These are phyloP conservation scores for Euglossa dilemma DNA, from an alignment of 1,140 invertebrate species.

Conservation along the genomic window DNA sequence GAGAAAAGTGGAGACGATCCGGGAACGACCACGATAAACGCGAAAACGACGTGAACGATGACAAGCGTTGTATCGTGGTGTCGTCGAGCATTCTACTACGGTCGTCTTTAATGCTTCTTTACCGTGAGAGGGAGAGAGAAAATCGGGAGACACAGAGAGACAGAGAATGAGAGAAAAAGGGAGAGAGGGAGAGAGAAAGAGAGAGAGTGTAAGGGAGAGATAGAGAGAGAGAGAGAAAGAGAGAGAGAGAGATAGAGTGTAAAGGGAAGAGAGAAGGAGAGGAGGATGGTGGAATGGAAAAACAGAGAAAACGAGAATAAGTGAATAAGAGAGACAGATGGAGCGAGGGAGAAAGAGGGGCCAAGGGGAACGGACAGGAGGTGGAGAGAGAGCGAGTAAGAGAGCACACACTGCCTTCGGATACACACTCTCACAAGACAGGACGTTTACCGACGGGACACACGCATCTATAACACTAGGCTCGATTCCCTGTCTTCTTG, in stretches of 20 bases:
- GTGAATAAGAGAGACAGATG: conserved; percentile 22
- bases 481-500: not conserved
- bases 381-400: conserved; percentile 27
- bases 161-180: conserved; percentile 21
- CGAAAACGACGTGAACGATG: conserved; percentile 14
- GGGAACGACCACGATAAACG: not conserved
- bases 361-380: not conserved
- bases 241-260: not conserved
- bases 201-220: no score
- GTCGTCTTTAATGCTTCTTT: conserved; percentile 43
- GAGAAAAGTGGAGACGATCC: not conserved
- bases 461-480: conserved; percentile 18
- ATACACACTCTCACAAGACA: conserved; percentile 47
- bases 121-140: not conserved
- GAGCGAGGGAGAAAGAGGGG: not conserved
- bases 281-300: conserved; percentile 24
- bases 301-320: conserved; percentile 38
- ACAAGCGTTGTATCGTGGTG: conserved; percentile 45
- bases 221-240: not conserved
- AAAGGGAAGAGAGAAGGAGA: conserved; percentile 16
- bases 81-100: conserved; percentile 62
- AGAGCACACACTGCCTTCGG: conserved; percentile 53
- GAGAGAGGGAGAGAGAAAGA: conserved; percentile 2
- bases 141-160: conserved; percentile 4
- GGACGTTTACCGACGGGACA: conserved; percentile 62